Conservation (phyloP, 2,797 vertebrate species). For the Melanotaenia parkinsoni region DNA sequence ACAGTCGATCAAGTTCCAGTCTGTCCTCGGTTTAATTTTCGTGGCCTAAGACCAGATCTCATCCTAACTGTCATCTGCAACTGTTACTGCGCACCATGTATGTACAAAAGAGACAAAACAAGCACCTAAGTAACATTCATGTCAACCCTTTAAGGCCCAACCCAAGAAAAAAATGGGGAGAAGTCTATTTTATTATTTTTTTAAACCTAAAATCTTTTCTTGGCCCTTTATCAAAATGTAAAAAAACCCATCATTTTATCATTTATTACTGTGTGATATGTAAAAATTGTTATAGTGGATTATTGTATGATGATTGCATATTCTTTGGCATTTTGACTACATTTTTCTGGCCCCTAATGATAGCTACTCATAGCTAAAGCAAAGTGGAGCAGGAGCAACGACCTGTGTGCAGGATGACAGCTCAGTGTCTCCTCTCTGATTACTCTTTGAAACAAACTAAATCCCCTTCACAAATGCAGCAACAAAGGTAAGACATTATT, state of each 20-base stretch:
- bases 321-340: too few relatives aligned
- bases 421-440: constrained; percentile 22
- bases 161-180: too few relatives aligned
- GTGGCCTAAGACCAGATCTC: constrained; percentile 17
- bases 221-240: too few relatives aligned
- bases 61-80: constrained; percentile 30
- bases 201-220: too few relatives aligned
- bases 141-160: background rate
- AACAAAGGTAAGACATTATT: constrained; percentile 40
- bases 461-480: constrained; percentile 30
- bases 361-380: background rate
- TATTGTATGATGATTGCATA: background rate
- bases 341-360: background rate
- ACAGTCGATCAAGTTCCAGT: constrained; percentile 50
- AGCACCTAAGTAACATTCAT: constrained; percentile 19
- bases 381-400: constrained; percentile 15
- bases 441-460: constrained; percentile 24
- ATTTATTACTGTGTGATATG: too few relatives aligned
- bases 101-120: background rate
- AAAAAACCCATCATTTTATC: too few relatives aligned
- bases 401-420: background rate
- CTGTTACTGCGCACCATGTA: background rate
- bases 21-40: constrained; percentile 39
- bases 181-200: too few relatives aligned
- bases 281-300: too few relatives aligned